Percentiles rank a stretch among this genome's conserved stretches.
These are phyloP conservation scores for Mastacembelus armatus DNA, from an alignment of 2,797 vertebrate genomes.

Conservation along the genomic window DNA sequence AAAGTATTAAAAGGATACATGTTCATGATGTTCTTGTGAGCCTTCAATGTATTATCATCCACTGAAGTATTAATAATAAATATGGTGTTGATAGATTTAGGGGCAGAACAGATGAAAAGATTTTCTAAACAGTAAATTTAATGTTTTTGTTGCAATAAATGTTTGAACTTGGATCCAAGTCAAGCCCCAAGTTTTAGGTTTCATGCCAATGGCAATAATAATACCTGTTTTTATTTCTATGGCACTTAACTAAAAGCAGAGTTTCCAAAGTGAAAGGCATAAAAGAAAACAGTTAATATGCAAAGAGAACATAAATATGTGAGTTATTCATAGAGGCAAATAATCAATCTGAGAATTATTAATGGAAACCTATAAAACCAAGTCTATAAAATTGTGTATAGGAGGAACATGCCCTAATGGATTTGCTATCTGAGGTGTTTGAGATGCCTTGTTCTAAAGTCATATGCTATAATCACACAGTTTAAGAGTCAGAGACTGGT, in stretches of 20 bases:
- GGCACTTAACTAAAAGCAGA: background rate
- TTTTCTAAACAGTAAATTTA: background rate
- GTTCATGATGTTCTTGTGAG: background rate
- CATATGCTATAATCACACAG: background rate
- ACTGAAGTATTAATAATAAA: constrained; percentile 1
- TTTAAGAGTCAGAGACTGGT: background rate
- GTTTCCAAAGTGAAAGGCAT: constrained; percentile 16
- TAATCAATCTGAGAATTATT: constrained; percentile 1
- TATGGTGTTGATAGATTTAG: background rate
- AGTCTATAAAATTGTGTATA: constrained; percentile 37
- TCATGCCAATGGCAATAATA: constrained; percentile 5
- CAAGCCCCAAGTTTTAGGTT: constrained; percentile 15
- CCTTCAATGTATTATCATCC: background rate
- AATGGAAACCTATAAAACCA: constrained; percentile 29
- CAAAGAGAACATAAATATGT: constrained; percentile 8
- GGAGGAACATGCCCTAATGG: constrained; percentile 31
- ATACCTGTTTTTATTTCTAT: constrained; percentile 1
- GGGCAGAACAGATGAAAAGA: background rate
- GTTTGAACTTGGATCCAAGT: constrained; percentile 4
- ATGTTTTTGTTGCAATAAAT: background rate
- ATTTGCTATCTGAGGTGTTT: constrained; percentile 8
- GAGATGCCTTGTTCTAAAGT: constrained; percentile 27
- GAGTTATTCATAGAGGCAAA: constrained; percentile 19
- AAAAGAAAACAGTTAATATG: background rate
- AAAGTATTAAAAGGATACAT: background rate